Evolutionary conservation across 1,140 invertebrate genomes (phyloP).

Genomic region (Frieseomelitta varia): DNA sequence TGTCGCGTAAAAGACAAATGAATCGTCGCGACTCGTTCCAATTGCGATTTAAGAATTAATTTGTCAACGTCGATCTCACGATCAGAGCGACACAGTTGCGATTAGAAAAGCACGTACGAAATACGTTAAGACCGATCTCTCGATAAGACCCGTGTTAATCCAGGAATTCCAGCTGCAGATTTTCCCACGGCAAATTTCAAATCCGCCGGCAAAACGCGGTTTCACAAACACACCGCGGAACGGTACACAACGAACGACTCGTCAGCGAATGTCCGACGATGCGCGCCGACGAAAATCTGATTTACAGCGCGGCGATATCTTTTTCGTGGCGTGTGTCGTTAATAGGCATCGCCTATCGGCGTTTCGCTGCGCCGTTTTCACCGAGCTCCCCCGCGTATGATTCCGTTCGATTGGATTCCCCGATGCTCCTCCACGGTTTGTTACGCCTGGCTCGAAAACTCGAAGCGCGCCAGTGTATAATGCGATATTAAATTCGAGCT

Average conservation of each 20-base stretch:
- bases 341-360: slow-evolving; percentile 19
- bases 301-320: slow-evolving; percentile 19
- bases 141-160: background rate
- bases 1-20: too few relatives aligned
- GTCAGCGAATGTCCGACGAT: background rate
- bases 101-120: background rate
- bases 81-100: too few relatives aligned
- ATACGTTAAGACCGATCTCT: too few relatives aligned
- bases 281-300: slow-evolving; percentile 32
- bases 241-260: slow-evolving; percentile 5
- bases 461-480: background rate
- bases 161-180: background rate
- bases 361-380: slow-evolving; percentile 8
- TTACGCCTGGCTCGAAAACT: background rate
- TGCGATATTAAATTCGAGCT: slow-evolving; percentile 6
- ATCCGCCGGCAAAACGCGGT: background rate
- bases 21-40: too few relatives aligned
- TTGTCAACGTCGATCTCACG: too few relatives aligned
- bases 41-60: too few relatives aligned
- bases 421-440: background rate
- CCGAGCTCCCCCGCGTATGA: background rate
- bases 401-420: background rate
- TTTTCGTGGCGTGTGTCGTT: slow-evolving; percentile 3
- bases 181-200: slow-evolving; percentile 31
- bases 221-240: background rate